A percentile compares a stretch with the other conserved stretches of the same genome.
Evolutionary conservation across 2,113 vertebrate species (phyloP).

Genomic region (Scomber colias): DNA sequence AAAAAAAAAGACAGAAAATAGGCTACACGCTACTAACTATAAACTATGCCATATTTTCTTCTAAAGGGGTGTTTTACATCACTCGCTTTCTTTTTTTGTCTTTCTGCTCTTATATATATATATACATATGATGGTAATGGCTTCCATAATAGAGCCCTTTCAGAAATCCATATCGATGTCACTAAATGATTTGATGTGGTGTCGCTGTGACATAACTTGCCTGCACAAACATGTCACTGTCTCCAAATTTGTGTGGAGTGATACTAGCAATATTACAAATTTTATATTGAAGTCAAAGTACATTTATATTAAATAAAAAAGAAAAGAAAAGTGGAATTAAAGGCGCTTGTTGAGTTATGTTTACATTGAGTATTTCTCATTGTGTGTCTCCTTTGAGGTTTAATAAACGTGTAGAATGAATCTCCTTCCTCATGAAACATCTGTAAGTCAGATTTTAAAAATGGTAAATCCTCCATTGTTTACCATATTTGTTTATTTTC

Average conservation of each 20-base stretch:
- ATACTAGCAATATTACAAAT: not conserved
- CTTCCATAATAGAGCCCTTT: not conserved
- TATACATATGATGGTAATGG: not conserved
- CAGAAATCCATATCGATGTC: not conserved
- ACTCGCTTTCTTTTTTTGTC: constrained; percentile 4
- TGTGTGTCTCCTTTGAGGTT: not conserved
- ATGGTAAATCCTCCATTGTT: not conserved
- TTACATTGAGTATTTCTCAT: not conserved
- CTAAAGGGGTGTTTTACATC: not conserved
- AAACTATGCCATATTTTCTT: not conserved
- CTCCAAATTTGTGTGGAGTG: not conserved
- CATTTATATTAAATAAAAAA: too few species aligned
- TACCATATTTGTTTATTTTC: not conserved
- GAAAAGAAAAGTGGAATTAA: not conserved
- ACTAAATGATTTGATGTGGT: constrained; percentile 6
- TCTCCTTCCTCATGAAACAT: not conserved
- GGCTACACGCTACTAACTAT: not conserved
- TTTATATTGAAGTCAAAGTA: too few species aligned
- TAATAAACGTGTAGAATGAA: not conserved
- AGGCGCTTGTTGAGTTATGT: not conserved
- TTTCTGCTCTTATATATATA: not conserved
- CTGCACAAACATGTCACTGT: not conserved
- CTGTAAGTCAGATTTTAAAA: not conserved
- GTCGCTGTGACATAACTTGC: not conserved
- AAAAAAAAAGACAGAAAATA: not conserved